Conservation (phyloP, 2,888 invertebrate genomes). For the Eilema griseolum region DNA sequence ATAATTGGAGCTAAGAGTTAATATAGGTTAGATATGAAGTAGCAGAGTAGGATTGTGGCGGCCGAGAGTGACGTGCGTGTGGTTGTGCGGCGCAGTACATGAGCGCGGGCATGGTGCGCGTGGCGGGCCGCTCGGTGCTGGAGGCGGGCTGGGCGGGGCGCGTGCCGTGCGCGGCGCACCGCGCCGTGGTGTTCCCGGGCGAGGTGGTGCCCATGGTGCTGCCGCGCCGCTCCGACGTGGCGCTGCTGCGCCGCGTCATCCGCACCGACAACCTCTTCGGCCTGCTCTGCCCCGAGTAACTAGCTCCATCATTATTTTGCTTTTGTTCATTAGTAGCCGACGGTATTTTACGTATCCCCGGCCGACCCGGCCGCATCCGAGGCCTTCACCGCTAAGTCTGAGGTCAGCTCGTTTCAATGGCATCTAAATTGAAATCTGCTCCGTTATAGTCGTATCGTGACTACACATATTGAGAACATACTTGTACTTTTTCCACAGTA, state of each 20-base stretch:
- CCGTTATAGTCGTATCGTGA: no score
- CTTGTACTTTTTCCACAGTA: no score
- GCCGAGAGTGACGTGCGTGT: no score
- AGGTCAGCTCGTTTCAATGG: no score
- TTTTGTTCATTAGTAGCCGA: neutral
- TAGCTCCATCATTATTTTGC: conserved; percentile 4
- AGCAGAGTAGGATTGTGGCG: no score
- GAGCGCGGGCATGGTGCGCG: conserved; percentile 64
- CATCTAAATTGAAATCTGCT: no score
- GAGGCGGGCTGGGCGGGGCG: conserved; percentile 77
- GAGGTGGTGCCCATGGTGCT: conserved; percentile 82
- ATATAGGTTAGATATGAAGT: no score
- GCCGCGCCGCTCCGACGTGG: conserved; percentile 59
- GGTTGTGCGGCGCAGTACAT: conserved; percentile 67
- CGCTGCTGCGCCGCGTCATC: conserved; percentile 58
- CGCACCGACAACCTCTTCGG: conserved; percentile 73
- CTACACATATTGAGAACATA: no score
- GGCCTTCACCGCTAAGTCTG: no score
- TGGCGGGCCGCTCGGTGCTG: conserved; percentile 71
- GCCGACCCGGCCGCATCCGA: no score
- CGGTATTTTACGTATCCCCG: neutral
- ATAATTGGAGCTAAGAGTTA: no score
- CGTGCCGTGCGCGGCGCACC: conserved; percentile 71
- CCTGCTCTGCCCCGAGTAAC: conserved; percentile 77
- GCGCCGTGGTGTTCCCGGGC: conserved; percentile 79